These are phyloP conservation scores for Ellobium chinense DNA, from an alignment of 2,888 invertebrate genomes.

Conservation along the genomic window DNA sequence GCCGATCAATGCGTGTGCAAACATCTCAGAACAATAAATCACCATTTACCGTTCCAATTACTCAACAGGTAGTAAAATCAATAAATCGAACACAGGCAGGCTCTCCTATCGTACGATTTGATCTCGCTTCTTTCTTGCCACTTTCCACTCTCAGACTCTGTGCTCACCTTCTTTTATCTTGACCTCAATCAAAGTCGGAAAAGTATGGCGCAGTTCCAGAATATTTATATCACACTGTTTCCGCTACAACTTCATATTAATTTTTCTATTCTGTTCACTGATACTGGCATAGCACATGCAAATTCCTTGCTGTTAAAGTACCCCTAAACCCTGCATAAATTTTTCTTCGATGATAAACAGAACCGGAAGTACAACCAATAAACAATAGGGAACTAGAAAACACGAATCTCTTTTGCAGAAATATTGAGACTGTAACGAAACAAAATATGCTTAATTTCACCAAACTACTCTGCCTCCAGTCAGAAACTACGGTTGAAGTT, in stretches of 20 bases:
- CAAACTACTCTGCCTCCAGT: too few relatives aligned
- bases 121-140: neutral
- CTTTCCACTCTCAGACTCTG: neutral
- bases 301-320: too few relatives aligned
- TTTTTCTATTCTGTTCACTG: too few relatives aligned
- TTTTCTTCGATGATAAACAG: constrained; percentile 33
- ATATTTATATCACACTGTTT: too few relatives aligned
- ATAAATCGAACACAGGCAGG: neutral
- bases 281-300: neutral
- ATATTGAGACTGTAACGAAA: too few relatives aligned
- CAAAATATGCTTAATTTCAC: too few relatives aligned
- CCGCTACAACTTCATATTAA: too few relatives aligned
- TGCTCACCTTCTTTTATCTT: constrained; percentile 21
- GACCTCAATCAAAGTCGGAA: neutral
- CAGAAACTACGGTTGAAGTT: too few relatives aligned
- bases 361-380: constrained; percentile 28
- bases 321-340: constrained; percentile 32
- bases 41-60: too few relatives aligned
- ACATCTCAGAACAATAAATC: too few relatives aligned
- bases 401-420: too few relatives aligned
- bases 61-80: neutral
- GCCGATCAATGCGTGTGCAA: too few relatives aligned
- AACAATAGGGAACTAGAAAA: constrained; percentile 8
- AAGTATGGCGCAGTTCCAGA: neutral
- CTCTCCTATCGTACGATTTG: neutral